Evolutionary conservation across 2,888 invertebrate species (phyloP), one percentile per base, ranked within the genome.

Genomic region (Crepidodera aurea): DNA sequence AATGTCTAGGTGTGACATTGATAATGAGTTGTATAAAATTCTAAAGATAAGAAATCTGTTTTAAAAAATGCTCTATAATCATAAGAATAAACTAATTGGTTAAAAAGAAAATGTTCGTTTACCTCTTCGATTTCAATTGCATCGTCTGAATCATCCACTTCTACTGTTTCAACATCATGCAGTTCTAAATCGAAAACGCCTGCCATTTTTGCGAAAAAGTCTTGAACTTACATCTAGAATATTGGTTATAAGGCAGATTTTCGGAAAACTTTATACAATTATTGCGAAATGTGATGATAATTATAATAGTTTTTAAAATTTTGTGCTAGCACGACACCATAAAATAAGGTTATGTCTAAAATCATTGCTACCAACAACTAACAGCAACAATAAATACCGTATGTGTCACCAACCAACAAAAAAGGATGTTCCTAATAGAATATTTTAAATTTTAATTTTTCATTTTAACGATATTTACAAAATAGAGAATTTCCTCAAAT

Each of bases 181-280:
- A 96, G 86, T 83, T 96, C 96, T 82, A 96, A 89, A 86, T 95
- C 94, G 83, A 96, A 96, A 82, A 96, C 92, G 83, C 92, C 94
- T 81, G 91, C 91, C 90, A 91, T 91, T 77, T 62, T 67, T 19
- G 22, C 51, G 32, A 13, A 18, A 34, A 27, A 40, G 19, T 25
- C 50, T 51, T 51, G 40, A 55, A 51, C 60, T 62, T 51, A 64
- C 67, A 67, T 66, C 56, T 66, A 66, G 61, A 64, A 62, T 59
- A 64, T 56, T 51, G 42, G 54, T 56, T 62, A 60, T 60, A 58
- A 59, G 60, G 62, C 50, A 55, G 56, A 15, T 15, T 54, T 56
- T 50, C 37, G 16, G 32, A 37, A 56, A 62, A 42, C 25, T 42
- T 39, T 40, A 34, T 42, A 59, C 58, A 64, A 48, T 40, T 56